These are phyloP conservation scores for Epinephelus malabaricus DNA, from an alignment of 2,797 vertebrate species.

Conservation along the genomic window DNA sequence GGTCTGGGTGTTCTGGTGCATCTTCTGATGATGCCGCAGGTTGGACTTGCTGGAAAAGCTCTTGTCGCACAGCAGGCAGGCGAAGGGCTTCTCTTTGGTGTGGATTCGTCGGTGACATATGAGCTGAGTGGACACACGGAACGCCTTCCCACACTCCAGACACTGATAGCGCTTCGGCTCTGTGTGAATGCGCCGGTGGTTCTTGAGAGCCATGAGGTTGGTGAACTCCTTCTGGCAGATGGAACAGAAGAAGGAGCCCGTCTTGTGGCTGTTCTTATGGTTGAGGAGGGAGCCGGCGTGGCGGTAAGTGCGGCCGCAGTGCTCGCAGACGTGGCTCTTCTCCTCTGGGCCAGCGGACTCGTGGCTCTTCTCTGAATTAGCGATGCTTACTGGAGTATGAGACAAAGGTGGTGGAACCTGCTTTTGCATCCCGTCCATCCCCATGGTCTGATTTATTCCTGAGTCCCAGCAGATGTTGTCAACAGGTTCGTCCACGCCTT, in stretches of 20 bases:
- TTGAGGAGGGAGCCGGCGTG: slow-evolving; percentile 94
- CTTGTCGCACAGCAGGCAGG: slow-evolving; percentile 85
- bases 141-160: slow-evolving; percentile 89
- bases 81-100: slow-evolving; percentile 90
- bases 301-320: slow-evolving; percentile 92
- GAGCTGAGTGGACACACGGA: slow-evolving; percentile 91
- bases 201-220: slow-evolving; percentile 92
- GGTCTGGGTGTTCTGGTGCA: slow-evolving; percentile 84
- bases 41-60: slow-evolving; percentile 90
- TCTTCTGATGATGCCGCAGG: slow-evolving; percentile 88
- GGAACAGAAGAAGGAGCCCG: slow-evolving; percentile 90
- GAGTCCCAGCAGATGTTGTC: slow-evolving; percentile 76
- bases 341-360: slow-evolving; percentile 59
- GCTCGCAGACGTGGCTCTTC: slow-evolving; percentile 91
- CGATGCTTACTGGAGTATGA: slow-evolving; percentile 62
- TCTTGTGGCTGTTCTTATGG: slow-evolving; percentile 96
- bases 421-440: slow-evolving; percentile 62
- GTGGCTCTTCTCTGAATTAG: slow-evolving; percentile 48
- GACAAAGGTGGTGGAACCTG: slow-evolving; percentile 74
- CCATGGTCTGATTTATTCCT: slow-evolving; percentile 68
- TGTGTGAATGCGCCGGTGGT: slow-evolving; percentile 91
- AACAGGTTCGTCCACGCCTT: slow-evolving; percentile 29
- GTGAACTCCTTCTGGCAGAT: slow-evolving; percentile 89
- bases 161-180: slow-evolving; percentile 93
- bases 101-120: slow-evolving; percentile 92